Evolutionary conservation across 2,888 invertebrate species (phyloP).

Genomic region (Chrysolina haemoptera): DNA sequence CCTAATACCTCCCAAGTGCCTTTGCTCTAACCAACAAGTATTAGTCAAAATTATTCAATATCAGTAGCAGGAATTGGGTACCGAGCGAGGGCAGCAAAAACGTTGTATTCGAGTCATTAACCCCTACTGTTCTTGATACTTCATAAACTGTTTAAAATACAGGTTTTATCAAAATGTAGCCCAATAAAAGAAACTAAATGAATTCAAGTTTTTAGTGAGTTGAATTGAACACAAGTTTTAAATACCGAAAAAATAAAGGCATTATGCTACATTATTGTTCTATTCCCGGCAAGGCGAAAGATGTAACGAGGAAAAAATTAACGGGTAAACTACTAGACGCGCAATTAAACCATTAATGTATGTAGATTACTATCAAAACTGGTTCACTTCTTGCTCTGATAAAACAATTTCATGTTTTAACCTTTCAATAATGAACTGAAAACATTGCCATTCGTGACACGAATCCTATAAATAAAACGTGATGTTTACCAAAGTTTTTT

Average conservation of each 20-base stretch:
- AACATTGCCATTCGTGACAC: slow-evolving; percentile 17
- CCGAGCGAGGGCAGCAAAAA: no score
- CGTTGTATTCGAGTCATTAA: no score
- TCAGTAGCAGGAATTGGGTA: no score
- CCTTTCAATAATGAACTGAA: slow-evolving; percentile 22
- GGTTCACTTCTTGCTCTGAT: slow-evolving; percentile 21
- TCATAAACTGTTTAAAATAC: no score
- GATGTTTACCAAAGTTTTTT: slow-evolving; percentile 8
- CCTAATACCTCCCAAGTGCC: no score
- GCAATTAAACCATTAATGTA: slow-evolving; percentile 5
- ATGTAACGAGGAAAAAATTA: background rate
- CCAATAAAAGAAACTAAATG: no score
- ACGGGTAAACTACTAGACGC: background rate
- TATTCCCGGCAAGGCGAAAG: background rate
- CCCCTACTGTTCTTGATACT: no score
- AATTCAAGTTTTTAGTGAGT: background rate
- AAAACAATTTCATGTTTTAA: slow-evolving; percentile 6
- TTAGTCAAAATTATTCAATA: no score
- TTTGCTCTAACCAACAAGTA: no score
- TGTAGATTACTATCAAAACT: background rate
- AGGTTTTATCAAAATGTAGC: no score
- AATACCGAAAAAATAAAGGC: background rate
- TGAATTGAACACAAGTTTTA: no score
- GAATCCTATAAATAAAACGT: slow-evolving; percentile 21
- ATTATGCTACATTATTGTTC: background rate